Conservation (phyloP, 1,140 invertebrate genomes). For the Adoxophyes honmai region DNA sequence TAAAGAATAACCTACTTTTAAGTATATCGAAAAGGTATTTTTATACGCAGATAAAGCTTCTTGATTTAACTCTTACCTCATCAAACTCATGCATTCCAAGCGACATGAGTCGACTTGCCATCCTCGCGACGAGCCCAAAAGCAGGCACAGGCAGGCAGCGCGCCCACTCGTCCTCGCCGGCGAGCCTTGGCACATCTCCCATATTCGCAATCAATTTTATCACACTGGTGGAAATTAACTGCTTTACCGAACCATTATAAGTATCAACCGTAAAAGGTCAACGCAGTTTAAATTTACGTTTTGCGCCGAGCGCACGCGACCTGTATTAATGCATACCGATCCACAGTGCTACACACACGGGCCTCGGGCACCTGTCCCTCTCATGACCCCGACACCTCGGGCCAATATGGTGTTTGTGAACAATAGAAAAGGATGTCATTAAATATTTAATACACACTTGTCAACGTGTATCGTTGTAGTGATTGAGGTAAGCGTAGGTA, state of each 20-base stretch:
- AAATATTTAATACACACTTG: background rate
- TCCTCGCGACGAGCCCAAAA: too few relatives aligned
- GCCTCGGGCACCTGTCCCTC: background rate
- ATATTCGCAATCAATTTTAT: constrained; percentile 9
- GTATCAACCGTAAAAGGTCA: constrained; percentile 14
- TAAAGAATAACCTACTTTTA: too few relatives aligned
- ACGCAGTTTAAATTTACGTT: constrained; percentile 12
- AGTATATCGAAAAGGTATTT: too few relatives aligned
- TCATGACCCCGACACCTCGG: background rate
- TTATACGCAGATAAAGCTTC: too few relatives aligned
- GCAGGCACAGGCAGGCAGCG: too few relatives aligned
- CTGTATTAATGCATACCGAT: constrained; percentile 1
- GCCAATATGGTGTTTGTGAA: background rate
- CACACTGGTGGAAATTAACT: constrained; percentile 9
- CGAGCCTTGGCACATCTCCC: constrained; percentile 12
- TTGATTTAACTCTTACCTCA: too few relatives aligned
- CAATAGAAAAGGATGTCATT: background rate
- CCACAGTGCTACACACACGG: background rate
- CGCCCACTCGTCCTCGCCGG: background rate
- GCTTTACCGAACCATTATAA: constrained; percentile 9
- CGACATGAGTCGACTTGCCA: too few relatives aligned
- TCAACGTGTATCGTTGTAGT: background rate
- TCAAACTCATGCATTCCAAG: too few relatives aligned
- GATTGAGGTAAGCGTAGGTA: background rate
- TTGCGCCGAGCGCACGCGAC: constrained; percentile 12